Conservation (phyloP, 2,888 invertebrate species). For the Dynastes maya region DNA sequence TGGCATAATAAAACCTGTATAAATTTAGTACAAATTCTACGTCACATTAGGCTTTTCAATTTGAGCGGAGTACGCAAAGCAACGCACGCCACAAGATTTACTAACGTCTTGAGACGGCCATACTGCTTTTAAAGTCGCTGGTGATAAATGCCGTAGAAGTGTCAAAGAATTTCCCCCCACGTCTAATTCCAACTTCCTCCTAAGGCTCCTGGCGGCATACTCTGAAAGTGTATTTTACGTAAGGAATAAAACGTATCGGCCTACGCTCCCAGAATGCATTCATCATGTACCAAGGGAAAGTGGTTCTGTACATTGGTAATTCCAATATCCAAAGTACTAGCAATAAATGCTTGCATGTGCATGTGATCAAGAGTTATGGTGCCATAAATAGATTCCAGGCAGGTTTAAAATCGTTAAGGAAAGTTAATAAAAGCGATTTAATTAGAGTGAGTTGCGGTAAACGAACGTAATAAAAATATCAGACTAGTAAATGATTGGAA, state of each 20-base stretch:
- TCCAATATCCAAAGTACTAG: too few relatives aligned
- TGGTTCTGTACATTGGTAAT: neutral
- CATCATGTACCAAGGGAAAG: constrained; percentile 11
- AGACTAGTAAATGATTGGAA: too few relatives aligned
- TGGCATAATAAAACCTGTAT: neutral
- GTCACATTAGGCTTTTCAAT: constrained; percentile 3
- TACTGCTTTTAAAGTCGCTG: constrained; percentile 13
- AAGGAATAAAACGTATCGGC: neutral
- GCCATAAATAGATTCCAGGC: neutral
- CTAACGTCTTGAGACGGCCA: neutral
- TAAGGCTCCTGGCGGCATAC: neutral
- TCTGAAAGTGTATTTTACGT: neutral
- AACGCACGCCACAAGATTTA: neutral
- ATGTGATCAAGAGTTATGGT: too few relatives aligned
- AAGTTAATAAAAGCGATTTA: neutral
- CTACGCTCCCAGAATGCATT: constrained; percentile 12
- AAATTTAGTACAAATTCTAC: neutral
- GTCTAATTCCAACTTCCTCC: constrained; percentile 7
- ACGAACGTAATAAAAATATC: too few relatives aligned
- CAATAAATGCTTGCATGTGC: too few relatives aligned
- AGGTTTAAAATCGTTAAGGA: neutral
- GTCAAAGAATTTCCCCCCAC: neutral
- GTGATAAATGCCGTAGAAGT: constrained; percentile 12
- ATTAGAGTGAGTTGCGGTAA: neutral
- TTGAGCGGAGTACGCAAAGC: neutral